Base-by-base conservation (phyloP, 2,888 invertebrate species). In the Drosophila basisetae region DNA sequence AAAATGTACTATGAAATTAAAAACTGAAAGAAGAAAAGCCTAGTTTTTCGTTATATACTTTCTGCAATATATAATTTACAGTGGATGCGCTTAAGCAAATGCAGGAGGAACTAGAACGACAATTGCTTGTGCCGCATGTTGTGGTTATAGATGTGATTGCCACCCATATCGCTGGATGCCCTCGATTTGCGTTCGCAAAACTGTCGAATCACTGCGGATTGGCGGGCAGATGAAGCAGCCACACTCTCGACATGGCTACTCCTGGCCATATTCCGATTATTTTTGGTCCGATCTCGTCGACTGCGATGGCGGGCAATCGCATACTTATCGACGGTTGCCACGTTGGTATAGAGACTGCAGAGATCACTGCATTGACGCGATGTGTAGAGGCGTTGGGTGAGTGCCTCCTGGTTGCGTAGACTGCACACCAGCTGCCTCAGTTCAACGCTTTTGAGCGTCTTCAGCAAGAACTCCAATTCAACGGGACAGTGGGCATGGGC, bases 341-440 rank as follows among this genome's bases (percentile, higher is more conserved):
- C 87, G 2, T 50, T 47, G 4, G 22, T 2, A 35, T 84, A 82
- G 0, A 85, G 60, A 1, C 28, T 4, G 31, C 89, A 84, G 4
- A 84, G 54, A 0, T 62, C 25, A 13, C 2, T 4, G 54, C 85
- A 88, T 22, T 72, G 62, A 0, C 60, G 55, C 0, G 72, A 65
- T 22, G 63, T 72, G 35, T 64, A 68, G 11, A 84, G 55, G 0
- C 55, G n/a, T 2, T 55, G 30, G 9, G 43, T 11, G 18, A 60
- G 22, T 18, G 37, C 1, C 52, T 89, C 78, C 60, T 76, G 77
- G 10, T 58, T 28, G 3, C 69, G 43, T 0, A 89, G 9, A 30
- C 66, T 66, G 60, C 90, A 89, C 16, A 83, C 79, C 13, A 86
- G 56, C 7, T 70, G 39, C 47, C 50, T 64, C 5, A 89, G 31